A percentile compares a stretch with the other conserved stretches of the same genome.
phyloP scores from a whole-genome alignment of 1,140 invertebrate species.

The Eupristina koningsbergeri region DNA sequence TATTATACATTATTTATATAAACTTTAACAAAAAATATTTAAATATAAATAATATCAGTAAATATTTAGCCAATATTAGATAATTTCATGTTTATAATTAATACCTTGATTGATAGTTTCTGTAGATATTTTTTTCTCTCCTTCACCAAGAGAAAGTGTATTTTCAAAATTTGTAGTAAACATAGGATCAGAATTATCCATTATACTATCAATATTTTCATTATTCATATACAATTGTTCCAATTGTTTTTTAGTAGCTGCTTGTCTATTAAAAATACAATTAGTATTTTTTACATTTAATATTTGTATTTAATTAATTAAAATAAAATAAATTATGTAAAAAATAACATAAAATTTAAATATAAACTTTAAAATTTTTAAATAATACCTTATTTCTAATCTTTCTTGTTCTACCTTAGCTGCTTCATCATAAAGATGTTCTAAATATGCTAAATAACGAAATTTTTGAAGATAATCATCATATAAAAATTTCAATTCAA shows the following conservation, averaged over 20 bases:
- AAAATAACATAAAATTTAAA: neutral
- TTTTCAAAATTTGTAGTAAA: slow-evolving; percentile 66
- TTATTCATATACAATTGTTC: slow-evolving; percentile 73
- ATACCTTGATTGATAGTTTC: slow-evolving; percentile 62
- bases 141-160: slow-evolving; percentile 55
- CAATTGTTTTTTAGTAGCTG: slow-evolving; percentile 72
- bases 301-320: slow-evolving; percentile 21
- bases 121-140: slow-evolving; percentile 58
- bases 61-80: slow-evolving; percentile 23
- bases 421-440: slow-evolving; percentile 83
- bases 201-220: slow-evolving; percentile 67
- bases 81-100: slow-evolving; percentile 23
- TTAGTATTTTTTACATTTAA: no score
- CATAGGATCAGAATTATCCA: slow-evolving; percentile 69
- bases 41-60: no score
- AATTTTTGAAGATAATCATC: slow-evolving; percentile 90
- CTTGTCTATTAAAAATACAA: slow-evolving; percentile 63
- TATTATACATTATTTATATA: no score
- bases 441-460: slow-evolving; percentile 88
- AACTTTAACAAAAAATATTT: no score
- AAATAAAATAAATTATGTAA: neutral
- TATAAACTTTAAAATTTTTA: neutral
- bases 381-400: slow-evolving; percentile 73
- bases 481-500: slow-evolving; percentile 88
- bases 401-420: slow-evolving; percentile 81